These are phyloP conservation scores for Aurelia sp. DNA, from an alignment of 30 jellyfish, hydroid and myxozoan genomes.

Conservation along the genomic window DNA sequence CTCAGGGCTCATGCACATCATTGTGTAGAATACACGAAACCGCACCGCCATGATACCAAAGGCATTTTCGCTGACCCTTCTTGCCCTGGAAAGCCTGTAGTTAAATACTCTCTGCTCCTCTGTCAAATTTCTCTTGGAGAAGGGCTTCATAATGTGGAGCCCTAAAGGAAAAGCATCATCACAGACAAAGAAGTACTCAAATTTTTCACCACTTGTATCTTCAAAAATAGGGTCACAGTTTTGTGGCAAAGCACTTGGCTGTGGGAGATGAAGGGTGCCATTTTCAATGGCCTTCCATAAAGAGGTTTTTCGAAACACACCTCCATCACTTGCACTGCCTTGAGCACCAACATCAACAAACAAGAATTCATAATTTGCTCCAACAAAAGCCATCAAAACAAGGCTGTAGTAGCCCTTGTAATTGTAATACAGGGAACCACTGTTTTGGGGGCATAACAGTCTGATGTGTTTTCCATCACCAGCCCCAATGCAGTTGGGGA, in stretches of 20 bases:
- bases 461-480: slow-evolving; percentile 37
- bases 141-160: no score
- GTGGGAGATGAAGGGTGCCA: slow-evolving; percentile 24
- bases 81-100: no score
- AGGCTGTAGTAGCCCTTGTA: slow-evolving; percentile 33
- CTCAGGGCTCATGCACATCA: no score
- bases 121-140: no score
- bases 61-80: no score
- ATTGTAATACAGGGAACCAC: slow-evolving; percentile 38
- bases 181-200: no score
- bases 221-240: no score
- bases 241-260: slow-evolving; percentile 15
- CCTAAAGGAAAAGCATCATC: no score
- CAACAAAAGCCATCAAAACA: slow-evolving; percentile 53
- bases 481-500: slow-evolving; percentile 56
- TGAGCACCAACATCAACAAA: slow-evolving; percentile 52
- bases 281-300: slow-evolving; percentile 35
- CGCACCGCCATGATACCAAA: no score
- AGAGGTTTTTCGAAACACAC: slow-evolving; percentile 26
- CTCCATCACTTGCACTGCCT: slow-evolving; percentile 62
- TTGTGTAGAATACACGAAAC: no score
- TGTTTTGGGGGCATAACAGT: slow-evolving; percentile 2
- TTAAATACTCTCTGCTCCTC: no score
- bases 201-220: no score
- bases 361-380: slow-evolving; percentile 45